Percentiles rank a stretch among this genome's conserved stretches.
Evolutionary conservation across 2,113 vertebrate genomes (phyloP).

Genomic region (Pithys albifrons): DNA sequence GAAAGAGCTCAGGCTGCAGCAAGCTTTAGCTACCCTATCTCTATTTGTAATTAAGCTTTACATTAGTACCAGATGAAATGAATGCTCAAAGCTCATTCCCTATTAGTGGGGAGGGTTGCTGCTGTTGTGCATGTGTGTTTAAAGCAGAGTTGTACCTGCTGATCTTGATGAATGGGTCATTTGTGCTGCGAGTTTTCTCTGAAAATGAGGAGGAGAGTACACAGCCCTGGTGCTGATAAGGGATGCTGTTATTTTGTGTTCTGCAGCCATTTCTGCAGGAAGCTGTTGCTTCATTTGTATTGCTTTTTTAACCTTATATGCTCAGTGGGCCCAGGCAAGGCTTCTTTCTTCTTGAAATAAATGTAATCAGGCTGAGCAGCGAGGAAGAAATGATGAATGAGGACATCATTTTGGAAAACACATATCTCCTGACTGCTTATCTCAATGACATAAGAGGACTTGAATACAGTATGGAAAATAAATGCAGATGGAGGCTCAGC

Average conservation of each 20-base stretch:
- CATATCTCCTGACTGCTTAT: conserved; percentile 66
- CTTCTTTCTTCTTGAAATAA: conserved; percentile 70
- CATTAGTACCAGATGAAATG: conserved; percentile 27
- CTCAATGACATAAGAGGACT: conserved; percentile 69
- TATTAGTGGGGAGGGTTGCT: background rate
- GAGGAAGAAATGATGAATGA: conserved; percentile 71
- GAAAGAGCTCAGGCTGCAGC: background rate
- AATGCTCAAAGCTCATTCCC: background rate
- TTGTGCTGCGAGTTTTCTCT: conserved; percentile 29
- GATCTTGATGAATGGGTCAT: conserved; percentile 63
- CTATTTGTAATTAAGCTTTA: conserved; percentile 27
- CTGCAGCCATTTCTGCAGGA: conserved; percentile 15
- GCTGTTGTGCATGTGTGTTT: background rate
- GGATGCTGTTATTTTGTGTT: conserved; percentile 28
- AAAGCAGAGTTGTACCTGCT: conserved; percentile 39
- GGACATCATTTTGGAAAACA: conserved; percentile 66
- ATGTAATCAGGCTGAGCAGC: conserved; percentile 66
- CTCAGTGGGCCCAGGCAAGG: conserved; percentile 32
- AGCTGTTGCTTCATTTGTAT: conserved; percentile 54
- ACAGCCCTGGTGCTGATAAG: background rate
- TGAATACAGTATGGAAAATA: conserved; percentile 54
- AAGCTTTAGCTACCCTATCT: conserved; percentile 1
- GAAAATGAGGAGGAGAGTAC: conserved; percentile 36
- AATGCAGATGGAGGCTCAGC: conserved; percentile 46
- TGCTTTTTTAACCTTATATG: conserved; percentile 70